These are phyloP conservation scores for Diaprepes abbreviatus DNA, from an alignment of 2,888 invertebrate species.

Conservation along the genomic window DNA sequence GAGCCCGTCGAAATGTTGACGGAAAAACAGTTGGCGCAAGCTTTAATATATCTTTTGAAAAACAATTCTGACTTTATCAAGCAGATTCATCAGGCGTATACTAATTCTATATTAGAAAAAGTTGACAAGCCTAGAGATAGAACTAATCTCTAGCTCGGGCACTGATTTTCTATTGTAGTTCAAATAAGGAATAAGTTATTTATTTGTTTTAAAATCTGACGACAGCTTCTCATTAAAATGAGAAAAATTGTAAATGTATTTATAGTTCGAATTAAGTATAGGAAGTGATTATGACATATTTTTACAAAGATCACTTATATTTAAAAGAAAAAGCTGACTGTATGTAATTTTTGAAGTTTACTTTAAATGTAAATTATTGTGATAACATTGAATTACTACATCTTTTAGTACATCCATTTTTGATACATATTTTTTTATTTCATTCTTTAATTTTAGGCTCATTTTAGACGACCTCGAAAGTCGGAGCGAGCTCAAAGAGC, in stretches of 20 bases:
- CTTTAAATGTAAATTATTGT: slow-evolving; percentile 13
- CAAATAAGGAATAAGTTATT: not conserved
- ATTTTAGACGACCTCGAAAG: too few relatives aligned
- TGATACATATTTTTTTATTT: too few relatives aligned
- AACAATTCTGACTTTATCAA: slow-evolving; percentile 90
- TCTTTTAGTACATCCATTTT: not conserved
- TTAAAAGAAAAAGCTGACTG: not conserved
- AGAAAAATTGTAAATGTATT: not conserved
- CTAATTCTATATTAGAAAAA: slow-evolving; percentile 83
- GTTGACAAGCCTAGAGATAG: slow-evolving; percentile 52
- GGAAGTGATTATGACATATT: slow-evolving; percentile 7
- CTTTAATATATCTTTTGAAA: slow-evolving; percentile 87
- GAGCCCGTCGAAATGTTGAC: slow-evolving; percentile 80
- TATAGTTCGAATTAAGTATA: slow-evolving; percentile 4
- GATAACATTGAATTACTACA: slow-evolving; percentile 1
- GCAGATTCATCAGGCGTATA: slow-evolving; percentile 92
- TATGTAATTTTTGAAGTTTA: slow-evolving; percentile 9
- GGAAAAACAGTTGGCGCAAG: slow-evolving; percentile 89
- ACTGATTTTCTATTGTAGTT: not conserved
- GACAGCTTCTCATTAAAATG: slow-evolving; percentile 1
- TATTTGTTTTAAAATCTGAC: slow-evolving; percentile 17
- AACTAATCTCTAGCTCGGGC: slow-evolving; percentile 23
- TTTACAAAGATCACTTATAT: too few relatives aligned
- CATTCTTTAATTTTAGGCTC: too few relatives aligned
- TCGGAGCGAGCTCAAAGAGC: too few relatives aligned